Evolutionary conservation across 1,140 invertebrate species (phyloP).

Genomic region (Dysdera silvatica): DNA sequence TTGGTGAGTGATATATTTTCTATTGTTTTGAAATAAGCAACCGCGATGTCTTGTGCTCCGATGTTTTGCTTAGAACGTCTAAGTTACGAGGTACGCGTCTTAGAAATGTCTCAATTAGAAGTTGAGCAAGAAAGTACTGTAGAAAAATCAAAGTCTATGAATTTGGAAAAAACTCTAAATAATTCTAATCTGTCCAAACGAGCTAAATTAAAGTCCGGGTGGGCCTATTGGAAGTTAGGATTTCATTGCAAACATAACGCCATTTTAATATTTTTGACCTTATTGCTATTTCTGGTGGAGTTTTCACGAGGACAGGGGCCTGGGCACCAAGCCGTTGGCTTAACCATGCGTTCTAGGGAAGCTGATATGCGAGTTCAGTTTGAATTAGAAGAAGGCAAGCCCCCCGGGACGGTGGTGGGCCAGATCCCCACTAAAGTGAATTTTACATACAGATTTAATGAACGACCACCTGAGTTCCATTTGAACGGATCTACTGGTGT

Average conservation of each 20-base stretch:
- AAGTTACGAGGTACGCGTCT: no score
- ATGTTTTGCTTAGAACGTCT: no score
- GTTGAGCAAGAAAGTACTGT: no score
- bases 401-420: constrained; percentile 70
- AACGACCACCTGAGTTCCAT: constrained; percentile 71
- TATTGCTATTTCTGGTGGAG: constrained; percentile 21
- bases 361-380: constrained; percentile 43
- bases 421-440: constrained; percentile 74
- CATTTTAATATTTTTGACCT: constrained; percentile 2
- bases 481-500: constrained; percentile 71
- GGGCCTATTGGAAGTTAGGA: constrained; percentile 2
- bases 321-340: constrained; percentile 6
- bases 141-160: no score
- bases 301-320: constrained; percentile 8
- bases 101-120: no score
- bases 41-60: no score
- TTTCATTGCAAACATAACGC: neutral
- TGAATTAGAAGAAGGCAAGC: constrained; percentile 72
- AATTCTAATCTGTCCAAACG: no score
- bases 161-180: no score
- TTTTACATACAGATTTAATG: constrained; percentile 75
- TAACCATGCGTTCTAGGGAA: constrained; percentile 23
- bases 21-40: no score
- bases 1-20: no score
- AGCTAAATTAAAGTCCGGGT: constrained; percentile 13